Percentiles rank a stretch among this genome's conserved stretches.
phyloP scores from a whole-genome alignment of 2,888 invertebrate genomes.

The Timandra comae region DNA sequence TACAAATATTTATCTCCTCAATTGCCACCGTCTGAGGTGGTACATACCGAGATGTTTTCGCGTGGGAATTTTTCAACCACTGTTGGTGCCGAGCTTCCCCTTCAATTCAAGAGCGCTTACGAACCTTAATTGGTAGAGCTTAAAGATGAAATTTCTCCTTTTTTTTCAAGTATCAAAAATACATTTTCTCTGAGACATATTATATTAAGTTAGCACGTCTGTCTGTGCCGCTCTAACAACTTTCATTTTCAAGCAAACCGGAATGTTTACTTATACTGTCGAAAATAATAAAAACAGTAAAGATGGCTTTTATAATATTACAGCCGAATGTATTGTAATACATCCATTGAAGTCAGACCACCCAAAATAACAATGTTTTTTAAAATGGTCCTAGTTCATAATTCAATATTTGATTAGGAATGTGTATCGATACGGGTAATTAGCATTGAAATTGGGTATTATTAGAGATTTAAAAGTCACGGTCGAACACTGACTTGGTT shows the following conservation, averaged over 20 bases:
- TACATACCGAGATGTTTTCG: slow-evolving; percentile 43
- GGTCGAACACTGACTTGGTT: slow-evolving; percentile 18
- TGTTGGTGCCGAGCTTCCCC: too few relatives aligned
- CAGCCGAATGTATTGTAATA: slow-evolving; percentile 14
- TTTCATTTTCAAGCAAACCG: slow-evolving; percentile 33
- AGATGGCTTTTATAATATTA: not conserved
- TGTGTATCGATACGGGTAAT: slow-evolving; percentile 26
- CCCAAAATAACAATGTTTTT: too few relatives aligned
- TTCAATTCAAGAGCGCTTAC: too few relatives aligned
- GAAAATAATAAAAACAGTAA: slow-evolving; percentile 17
- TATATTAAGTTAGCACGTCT: slow-evolving; percentile 59
- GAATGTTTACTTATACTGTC: slow-evolving; percentile 11
- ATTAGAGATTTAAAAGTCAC: slow-evolving; percentile 20
- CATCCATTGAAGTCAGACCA: slow-evolving; percentile 32
- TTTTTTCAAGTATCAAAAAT: too few relatives aligned
- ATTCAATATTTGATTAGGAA: slow-evolving; percentile 32
- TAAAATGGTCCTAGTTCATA: too few relatives aligned
- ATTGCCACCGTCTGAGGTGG: slow-evolving; percentile 39
- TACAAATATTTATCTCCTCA: slow-evolving; percentile 71
- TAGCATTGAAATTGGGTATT: slow-evolving; percentile 27
- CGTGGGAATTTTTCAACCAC: slow-evolving; percentile 73
- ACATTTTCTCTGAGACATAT: slow-evolving; percentile 44
- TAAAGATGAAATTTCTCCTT: too few relatives aligned
- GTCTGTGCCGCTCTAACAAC: slow-evolving; percentile 32
- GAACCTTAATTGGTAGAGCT: too few relatives aligned